These are phyloP conservation scores for Hypomecis atomaria DNA, from an alignment of 2,888 invertebrate species.

Conservation along the genomic window DNA sequence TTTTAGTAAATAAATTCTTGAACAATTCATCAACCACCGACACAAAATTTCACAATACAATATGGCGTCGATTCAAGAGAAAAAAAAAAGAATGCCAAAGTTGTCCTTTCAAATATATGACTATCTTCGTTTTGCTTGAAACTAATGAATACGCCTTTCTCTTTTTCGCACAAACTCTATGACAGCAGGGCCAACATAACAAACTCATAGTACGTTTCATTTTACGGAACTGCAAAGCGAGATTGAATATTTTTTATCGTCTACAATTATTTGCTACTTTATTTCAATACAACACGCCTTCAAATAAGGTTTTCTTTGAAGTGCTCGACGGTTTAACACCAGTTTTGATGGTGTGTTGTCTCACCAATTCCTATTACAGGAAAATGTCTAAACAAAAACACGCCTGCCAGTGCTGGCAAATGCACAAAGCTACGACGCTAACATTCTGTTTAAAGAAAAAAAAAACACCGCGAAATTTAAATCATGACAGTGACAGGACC, in stretches of 20 bases:
- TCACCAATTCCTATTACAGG: too few relatives aligned
- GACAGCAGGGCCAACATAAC: conserved; percentile 46
- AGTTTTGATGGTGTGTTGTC: too few relatives aligned
- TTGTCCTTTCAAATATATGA: conserved; percentile 45
- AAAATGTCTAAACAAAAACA: too few relatives aligned
- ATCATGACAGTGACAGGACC: too few relatives aligned
- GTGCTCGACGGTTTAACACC: too few relatives aligned
- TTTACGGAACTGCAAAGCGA: conserved; percentile 31
- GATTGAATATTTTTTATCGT: not conserved
- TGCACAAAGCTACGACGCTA: too few relatives aligned
- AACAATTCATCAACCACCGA: conserved; percentile 65
- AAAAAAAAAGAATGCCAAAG: conserved; percentile 45
- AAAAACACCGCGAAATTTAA: too few relatives aligned
- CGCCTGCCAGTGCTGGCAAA: too few relatives aligned
- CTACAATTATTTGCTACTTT: too few relatives aligned
- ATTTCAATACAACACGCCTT: too few relatives aligned
- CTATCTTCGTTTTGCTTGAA: conserved; percentile 38
- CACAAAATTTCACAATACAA: conserved; percentile 77
- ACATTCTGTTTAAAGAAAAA: too few relatives aligned
- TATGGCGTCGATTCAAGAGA: conserved; percentile 68
- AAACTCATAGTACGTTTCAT: conserved; percentile 40
- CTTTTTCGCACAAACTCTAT: conserved; percentile 45
- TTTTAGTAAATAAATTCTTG: conserved; percentile 50
- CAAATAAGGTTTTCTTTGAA: too few relatives aligned
- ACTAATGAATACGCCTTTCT: conserved; percentile 28